Evolutionary conservation across 2,113 vertebrate genomes (phyloP), one percentile per base, ranked within the genome.

Genomic region (Anarrhichthys ocellatus): DNA sequence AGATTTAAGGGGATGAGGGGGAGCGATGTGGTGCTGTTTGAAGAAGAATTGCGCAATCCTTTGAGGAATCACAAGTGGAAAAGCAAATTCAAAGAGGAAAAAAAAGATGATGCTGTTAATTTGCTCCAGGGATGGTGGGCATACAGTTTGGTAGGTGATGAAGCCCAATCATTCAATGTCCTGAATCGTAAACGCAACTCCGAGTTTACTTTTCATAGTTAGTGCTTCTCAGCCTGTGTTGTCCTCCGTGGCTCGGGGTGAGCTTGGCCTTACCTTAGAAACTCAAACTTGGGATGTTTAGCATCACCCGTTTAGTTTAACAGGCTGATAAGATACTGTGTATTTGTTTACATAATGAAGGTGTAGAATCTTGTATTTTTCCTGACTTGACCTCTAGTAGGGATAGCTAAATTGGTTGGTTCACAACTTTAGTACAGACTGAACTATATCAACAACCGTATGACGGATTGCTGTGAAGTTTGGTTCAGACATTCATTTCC

Each of bases 61-160:
- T 50, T 40, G 66, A 86, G 65, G 63, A 58, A 65, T 73, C 54
- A 24, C 4, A 44, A 70, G 68, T 46, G 42, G 20, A 54, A n/a
- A 54, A 24, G 63, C 40, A 46, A 32, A 62, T 63, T 70, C 34
- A 73, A 67, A 64, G 32, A 68, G 70, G 70, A 71, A 69, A 34
- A 11, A 38, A 38, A 29, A n/a, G 32, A 65, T 32, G 64, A 56
- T 54, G 44, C 29, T 63, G 46, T 40, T 54, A 9, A 56, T 63
- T 52, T 58, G 56, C 46, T 78, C 22, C 1, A 0, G 58, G 58
- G 44, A 44, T 56, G 56, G 17, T 54, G 64, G 18, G 13, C 15
- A 9, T 14, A 27, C 6, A 6, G 54, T 66, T 59, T 46, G 18
- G 61, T n/a, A 40, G 8, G 24, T 14, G 36, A 56, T 54, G 29